A percentile compares a stretch with the other conserved stretches of the same genome.
Conservation (phyloP, 2,888 invertebrate genomes). For the Capitulum mitella region DNA sequence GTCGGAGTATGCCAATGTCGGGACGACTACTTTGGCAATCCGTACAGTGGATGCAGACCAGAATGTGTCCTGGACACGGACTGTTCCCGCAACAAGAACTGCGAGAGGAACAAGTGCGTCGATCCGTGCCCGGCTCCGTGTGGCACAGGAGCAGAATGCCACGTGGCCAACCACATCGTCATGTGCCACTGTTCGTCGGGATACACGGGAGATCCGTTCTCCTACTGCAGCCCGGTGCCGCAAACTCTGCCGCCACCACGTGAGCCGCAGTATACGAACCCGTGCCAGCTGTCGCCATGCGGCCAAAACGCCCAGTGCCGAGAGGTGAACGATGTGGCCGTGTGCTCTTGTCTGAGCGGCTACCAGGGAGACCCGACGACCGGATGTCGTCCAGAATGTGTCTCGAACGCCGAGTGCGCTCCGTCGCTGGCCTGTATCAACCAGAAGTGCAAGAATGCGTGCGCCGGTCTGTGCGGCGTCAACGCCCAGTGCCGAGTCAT, state of each 20-base stretch:
- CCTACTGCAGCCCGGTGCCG: constrained; percentile 54
- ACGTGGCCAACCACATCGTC: constrained; percentile 39
- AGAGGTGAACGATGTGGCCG: constrained; percentile 47
- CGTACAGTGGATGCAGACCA: constrained; percentile 64
- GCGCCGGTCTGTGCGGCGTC: constrained; percentile 56
- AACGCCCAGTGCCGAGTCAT: constrained; percentile 39
- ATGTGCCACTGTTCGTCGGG: constrained; percentile 66
- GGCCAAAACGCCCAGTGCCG: constrained; percentile 71
- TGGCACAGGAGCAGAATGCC: constrained; percentile 38
- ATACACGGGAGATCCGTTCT: constrained; percentile 74
- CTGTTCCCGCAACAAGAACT: constrained; percentile 70
- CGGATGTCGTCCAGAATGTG: constrained; percentile 61
- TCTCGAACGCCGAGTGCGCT: constrained; percentile 67
- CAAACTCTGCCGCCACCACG: constrained; percentile 43
- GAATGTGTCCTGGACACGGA: constrained; percentile 72
- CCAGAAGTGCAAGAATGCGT: constrained; percentile 45
- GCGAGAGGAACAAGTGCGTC: constrained; percentile 59
- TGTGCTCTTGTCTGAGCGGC: constrained; percentile 40
- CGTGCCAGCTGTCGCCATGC: constrained; percentile 67
- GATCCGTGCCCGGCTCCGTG: constrained; percentile 53
- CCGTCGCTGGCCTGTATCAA: constrained; percentile 59
- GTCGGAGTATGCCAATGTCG: constrained; percentile 75
- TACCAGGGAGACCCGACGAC: constrained; percentile 55
- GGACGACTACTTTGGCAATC: constrained; percentile 50
- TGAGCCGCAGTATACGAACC: constrained; percentile 45